Conservation (phyloP, 2,797 vertebrate genomes). For the Spinus olivaceus region DNA sequence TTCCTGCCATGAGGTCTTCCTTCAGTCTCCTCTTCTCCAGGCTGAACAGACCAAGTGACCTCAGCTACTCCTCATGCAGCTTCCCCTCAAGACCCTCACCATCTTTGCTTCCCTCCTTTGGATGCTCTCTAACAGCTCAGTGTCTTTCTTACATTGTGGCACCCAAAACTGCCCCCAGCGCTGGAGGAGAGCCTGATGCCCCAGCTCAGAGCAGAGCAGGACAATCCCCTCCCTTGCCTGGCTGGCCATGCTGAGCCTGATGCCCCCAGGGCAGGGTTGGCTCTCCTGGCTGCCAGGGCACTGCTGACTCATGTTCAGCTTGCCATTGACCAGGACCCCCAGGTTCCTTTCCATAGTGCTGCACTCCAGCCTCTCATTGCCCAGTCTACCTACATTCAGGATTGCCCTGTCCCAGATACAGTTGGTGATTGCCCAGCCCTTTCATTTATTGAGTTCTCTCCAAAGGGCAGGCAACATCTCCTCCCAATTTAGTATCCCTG, state of each 20-base stretch:
- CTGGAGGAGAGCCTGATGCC: accelerated
- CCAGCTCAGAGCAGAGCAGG: not conserved
- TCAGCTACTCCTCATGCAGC: accelerated
- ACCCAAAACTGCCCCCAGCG: accelerated
- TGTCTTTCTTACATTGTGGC: accelerated
- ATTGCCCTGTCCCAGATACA: accelerated
- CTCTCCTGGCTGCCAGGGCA: not conserved
- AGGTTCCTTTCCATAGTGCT: accelerated
- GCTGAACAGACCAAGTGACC: not conserved
- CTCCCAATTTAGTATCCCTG: not conserved
- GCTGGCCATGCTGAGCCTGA: not conserved
- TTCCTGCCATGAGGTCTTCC: accelerated
- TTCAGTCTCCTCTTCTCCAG: not conserved
- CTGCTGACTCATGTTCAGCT: accelerated
- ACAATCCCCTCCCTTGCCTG: not conserved
- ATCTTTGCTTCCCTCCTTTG: not conserved
- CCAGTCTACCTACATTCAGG: accelerated
- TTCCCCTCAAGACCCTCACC: not conserved
- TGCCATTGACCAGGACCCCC: accelerated
- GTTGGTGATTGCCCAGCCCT: not conserved
- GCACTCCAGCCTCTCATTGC: not conserved
- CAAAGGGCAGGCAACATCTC: not conserved
- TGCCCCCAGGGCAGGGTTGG: accelerated
- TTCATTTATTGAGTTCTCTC: not conserved
- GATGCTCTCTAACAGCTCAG: accelerated